A percentile compares a stretch with the other conserved stretches of the same genome.
phyloP scores from a whole-genome alignment of 2,888 invertebrate species.

The Carpatolechia fugitivella region DNA sequence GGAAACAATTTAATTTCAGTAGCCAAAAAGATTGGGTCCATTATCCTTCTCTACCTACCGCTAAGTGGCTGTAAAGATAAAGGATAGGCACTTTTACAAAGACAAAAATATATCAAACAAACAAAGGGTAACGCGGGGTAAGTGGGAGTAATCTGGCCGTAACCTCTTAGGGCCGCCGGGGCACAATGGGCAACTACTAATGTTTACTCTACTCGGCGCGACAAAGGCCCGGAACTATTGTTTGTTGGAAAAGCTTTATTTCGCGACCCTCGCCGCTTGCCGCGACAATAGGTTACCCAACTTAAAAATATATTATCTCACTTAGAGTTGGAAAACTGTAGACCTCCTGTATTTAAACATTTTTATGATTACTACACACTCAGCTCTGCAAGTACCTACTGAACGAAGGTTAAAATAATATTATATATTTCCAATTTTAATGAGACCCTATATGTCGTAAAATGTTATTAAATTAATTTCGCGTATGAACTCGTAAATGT shows the following conservation, averaged over 20 bases:
- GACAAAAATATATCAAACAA: conserved; percentile 59
- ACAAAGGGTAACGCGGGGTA: conserved; percentile 67
- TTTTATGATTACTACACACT: no score
- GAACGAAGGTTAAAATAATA: no score
- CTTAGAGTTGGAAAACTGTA: conserved; percentile 16
- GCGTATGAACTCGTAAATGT: no score
- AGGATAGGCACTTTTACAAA: conserved; percentile 31
- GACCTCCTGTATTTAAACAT: neutral
- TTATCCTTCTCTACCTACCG: conserved; percentile 5
- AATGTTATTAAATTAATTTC: no score
- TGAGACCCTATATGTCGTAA: no score
- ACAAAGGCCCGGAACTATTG: conserved; percentile 80
- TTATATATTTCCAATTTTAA: no score
- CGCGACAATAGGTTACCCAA: conserved; percentile 77
- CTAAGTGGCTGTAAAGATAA: conserved; percentile 11
- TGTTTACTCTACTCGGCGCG: conserved; percentile 74
- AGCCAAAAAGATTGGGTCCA: conserved; percentile 6
- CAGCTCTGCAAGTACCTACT: no score
- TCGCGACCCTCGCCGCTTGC: conserved; percentile 71
- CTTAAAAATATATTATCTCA: conserved; percentile 39
- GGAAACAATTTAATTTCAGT: conserved; percentile 4
- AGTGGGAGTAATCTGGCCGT: conserved; percentile 66
- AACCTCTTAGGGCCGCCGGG: conserved; percentile 49
- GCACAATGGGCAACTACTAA: conserved; percentile 72
- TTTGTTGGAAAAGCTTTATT: conserved; percentile 79